Evolutionary conservation across 2,888 invertebrate genomes (phyloP), one percentile per base, ranked within the genome.

Genomic region (Agelastica alni): DNA sequence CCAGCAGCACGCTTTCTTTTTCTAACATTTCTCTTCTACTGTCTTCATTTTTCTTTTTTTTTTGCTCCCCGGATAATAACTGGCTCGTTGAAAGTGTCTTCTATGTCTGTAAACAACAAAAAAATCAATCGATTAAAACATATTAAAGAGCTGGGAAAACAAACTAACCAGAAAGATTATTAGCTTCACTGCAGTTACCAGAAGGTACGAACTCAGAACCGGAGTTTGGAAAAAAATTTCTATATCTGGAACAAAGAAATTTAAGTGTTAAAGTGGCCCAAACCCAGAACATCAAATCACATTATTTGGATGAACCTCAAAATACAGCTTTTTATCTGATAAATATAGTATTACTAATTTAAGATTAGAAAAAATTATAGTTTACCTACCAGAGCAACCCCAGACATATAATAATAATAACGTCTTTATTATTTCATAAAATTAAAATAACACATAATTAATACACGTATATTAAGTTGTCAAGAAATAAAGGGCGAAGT

Each of bases 1-100:
- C 44, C 51, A 14, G 44, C 13, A 22, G 32, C 43, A 6, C 44
- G 34, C 16, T 44, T 51, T 16, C 22, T 43, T 20, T 51, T 51
- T 36, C 43, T 42, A 31, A 51, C 10, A 32, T 51, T 51, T 32
- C 37, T 49, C 41, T 49, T 49, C 49, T 43, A 51, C 14, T 37
- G 37, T 37, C 37, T 28, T 26, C 26, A 37, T 37, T 48, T 48
- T 48, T 37, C 26, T 28, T 37, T 48, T 39, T 31, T 39, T 48
- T 48, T 39, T 48, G 17, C 31, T 31, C 30, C n/a, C n/a, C n/a
- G n/a, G n/a, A 12, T 7, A 12, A 30, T 30, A 7, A 28, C 37
- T 37, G 4, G 37, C 28, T 17, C 17, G 14, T 7, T 13, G 41
- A 41, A 16, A 32, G 22, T 16, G 18, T 10, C 49, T 41, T 32